Base-by-base conservation (phyloP, 2,797 vertebrate species). In the Poeciliopsis gracilis region DNA sequence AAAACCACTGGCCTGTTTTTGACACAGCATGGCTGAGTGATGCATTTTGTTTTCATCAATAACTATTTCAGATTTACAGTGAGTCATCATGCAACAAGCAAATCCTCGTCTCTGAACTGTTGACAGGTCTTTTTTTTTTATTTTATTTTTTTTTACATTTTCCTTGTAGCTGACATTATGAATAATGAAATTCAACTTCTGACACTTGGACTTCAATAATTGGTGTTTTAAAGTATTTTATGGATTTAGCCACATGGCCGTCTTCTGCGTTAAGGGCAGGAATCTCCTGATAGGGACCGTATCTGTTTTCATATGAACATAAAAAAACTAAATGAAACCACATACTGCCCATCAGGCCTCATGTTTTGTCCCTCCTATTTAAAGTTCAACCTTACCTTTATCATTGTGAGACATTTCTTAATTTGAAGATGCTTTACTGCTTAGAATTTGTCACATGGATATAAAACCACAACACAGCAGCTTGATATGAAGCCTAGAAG, bases 1-100 rank as follows among this genome's bases (percentile, higher is more conserved):
- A 67, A 83, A 88, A 79, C 82, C 72, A 73, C 83, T 87, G 85
- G 85, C 77, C 86, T 41, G 43, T 71, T 84, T 88, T 86, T 75
- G 82, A 83, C 77, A 76, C 79, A 82, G 83, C 82, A 76, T 73
- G 49, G 61, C 78, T 73, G 75, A 84, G 59, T 77, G 83, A 87
- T 69, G 78, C 18, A 80, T 85, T 70, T 43, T 82, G 25, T 57
- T 79, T 75, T 41, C 47, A 71, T 61, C 16, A 83, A 75, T 4
- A 45, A 76, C 73, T 51, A 55, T 77, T 81, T 84, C 45, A 76
- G 69, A 78, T 85, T 79, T 83, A 70, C 76, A 76, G 28, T 46
- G 45, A 63, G 23, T 15, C 25, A 16, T 10, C 25, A 73, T 73
- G 28, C 66, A 88, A 80, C 43, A n/a, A 71, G 38, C 25, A 28